Conservation (phyloP, 92 coral and sea anemone genomes). For the Actinostola sp. region DNA sequence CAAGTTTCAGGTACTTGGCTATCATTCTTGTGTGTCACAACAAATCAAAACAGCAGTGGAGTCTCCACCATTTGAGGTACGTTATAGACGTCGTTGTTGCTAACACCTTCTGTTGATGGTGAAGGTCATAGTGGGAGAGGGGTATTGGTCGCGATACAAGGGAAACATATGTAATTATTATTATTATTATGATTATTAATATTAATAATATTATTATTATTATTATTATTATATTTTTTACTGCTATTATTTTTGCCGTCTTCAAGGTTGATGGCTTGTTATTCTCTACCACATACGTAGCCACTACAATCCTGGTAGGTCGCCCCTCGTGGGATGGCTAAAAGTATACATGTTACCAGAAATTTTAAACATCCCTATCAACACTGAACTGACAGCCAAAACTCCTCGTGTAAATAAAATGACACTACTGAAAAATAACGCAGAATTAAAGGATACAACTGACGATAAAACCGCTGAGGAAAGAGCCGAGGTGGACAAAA, state of each 20-base stretch:
- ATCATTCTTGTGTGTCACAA: slow-evolving; percentile 55
- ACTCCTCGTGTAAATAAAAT: slow-evolving; percentile 81
- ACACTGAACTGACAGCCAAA: slow-evolving; percentile 56
- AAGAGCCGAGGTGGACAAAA: slow-evolving; percentile 30
- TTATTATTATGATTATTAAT: not conserved
- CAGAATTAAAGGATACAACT: slow-evolving; percentile 55
- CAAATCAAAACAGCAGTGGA: slow-evolving; percentile 60
- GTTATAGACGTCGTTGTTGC: not conserved
- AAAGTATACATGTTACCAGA: slow-evolving; percentile 89
- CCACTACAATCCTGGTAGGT: slow-evolving; percentile 85
- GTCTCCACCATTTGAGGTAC: slow-evolving; percentile 62
- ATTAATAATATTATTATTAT: not conserved
- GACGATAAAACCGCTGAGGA: slow-evolving; percentile 42
- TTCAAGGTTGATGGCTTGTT: slow-evolving; percentile 89
- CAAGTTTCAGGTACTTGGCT: slow-evolving; percentile 59
- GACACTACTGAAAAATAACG: slow-evolving; percentile 74
- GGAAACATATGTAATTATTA: not conserved
- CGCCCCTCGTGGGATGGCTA: slow-evolving; percentile 96
- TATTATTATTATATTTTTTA: not conserved
- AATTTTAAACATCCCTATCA: slow-evolving; percentile 73
- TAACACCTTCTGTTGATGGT: not conserved
- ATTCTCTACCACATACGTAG: slow-evolving; percentile 91
- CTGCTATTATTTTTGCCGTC: not conserved
- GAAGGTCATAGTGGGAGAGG: not conserved
- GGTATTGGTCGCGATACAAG: not conserved